A percentile compares a stretch with the other conserved stretches of the same genome.
phyloP scores from a whole-genome alignment of 2,888 invertebrate genomes.

The Cordylochernes scorpioides region DNA sequence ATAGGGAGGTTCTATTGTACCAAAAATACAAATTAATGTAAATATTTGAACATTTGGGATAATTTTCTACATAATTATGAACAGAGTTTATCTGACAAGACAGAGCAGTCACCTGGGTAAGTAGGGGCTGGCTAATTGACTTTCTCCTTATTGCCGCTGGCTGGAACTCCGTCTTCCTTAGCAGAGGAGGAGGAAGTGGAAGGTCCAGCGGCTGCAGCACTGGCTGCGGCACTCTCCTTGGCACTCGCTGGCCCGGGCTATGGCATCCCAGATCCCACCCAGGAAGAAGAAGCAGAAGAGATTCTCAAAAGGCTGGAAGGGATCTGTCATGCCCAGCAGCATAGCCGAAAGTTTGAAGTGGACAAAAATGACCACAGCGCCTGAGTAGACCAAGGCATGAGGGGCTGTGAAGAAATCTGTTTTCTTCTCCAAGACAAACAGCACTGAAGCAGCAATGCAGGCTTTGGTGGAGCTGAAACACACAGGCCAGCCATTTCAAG shows the following conservation, averaged over 20 bases:
- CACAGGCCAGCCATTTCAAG: too few relatives aligned
- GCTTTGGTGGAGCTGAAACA: conserved; percentile 82
- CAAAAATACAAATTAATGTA: too few relatives aligned
- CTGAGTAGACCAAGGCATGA: conserved; percentile 87
- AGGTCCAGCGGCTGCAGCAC: too few relatives aligned
- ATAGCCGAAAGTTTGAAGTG: conserved; percentile 57
- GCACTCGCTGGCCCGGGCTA: conserved; percentile 8
- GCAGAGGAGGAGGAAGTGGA: conserved; percentile 15
- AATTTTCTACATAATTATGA: too few relatives aligned
- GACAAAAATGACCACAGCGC: conserved; percentile 72
- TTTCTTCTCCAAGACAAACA: conserved; percentile 89
- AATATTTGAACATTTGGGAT: too few relatives aligned
- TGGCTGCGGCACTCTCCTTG: too few relatives aligned
- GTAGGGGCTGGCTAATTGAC: too few relatives aligned
- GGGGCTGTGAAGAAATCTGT: conserved; percentile 85
- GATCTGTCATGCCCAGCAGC: conserved; percentile 86
- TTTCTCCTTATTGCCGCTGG: too few relatives aligned
- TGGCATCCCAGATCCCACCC: conserved; percentile 95
- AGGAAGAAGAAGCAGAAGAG: conserved; percentile 82
- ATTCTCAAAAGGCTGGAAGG: conserved; percentile 95
- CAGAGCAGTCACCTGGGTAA: too few relatives aligned
- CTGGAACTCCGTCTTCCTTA: conserved; percentile 32
- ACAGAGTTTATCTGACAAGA: too few relatives aligned
- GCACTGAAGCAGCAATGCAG: conserved; percentile 70
- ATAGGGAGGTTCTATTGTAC: too few relatives aligned